phyloP scores from a whole-genome alignment of 1,140 invertebrate genomes.

The Polypedilum vanderplanki region DNA sequence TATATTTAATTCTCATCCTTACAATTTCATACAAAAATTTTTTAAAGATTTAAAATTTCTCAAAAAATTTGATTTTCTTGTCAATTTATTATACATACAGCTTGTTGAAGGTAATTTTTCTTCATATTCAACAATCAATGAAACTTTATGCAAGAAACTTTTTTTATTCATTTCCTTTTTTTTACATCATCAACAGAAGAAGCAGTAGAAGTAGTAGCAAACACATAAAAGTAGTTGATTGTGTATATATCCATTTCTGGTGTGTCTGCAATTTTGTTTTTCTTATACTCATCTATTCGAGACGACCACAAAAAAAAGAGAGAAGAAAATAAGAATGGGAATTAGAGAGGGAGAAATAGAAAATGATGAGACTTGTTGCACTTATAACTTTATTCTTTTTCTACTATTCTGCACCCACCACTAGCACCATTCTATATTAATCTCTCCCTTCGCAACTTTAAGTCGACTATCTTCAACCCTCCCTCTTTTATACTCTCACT shows the following conservation, averaged over 20 bases:
- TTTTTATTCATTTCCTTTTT: conserved; percentile 8
- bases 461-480: not conserved
- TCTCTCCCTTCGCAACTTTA: not conserved
- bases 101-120: too few species aligned
- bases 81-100: too few species aligned
- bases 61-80: too few species aligned
- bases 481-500: not conserved
- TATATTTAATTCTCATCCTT: too few species aligned
- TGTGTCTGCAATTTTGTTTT: not conserved
- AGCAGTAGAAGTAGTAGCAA: too few species aligned
- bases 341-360: not conserved
- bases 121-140: conserved; percentile 12
- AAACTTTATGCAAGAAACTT: not conserved
- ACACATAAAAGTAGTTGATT: too few species aligned
- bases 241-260: not conserved
- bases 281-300: not conserved
- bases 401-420: not conserved
- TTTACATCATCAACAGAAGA: not conserved
- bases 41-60: too few species aligned
- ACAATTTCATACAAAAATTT: too few species aligned
- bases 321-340: too few species aligned
- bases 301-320: too few species aligned
- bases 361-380: conserved; percentile 10
- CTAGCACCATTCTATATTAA: not conserved
- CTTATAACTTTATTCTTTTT: conserved; percentile 16